Evolutionary conservation across 2,888 invertebrate species (phyloP), one percentile per base, ranked within the genome.

Genomic region (Ophraella communa): DNA sequence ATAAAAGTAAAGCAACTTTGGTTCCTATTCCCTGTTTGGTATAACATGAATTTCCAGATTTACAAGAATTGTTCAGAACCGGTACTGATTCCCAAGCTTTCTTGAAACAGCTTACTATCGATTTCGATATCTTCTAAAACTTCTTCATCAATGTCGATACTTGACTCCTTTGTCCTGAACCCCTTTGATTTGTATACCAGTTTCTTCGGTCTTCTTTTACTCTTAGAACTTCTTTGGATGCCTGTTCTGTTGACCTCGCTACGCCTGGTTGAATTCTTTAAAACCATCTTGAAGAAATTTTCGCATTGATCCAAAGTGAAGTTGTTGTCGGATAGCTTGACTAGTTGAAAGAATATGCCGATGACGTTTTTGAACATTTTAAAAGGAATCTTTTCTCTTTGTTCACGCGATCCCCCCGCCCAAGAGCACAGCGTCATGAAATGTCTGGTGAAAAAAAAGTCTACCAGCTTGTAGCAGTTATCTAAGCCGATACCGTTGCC

Each of bases 351-450:
- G 54, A 70, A 68, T n/a, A 66, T n/a, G 11, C 52, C 62, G 10
- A 66, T 71, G 0, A 62, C 44, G 54, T 70, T 64, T 54, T 67
- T 64, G 30, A 24, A 71, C 20, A 63, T 39, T 39, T 71, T 68
- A 24, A 69, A 71, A 0, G 65, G 62, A 33, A 70, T 53, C 57
- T 71, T 71, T 64, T 60, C 65, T 35, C 63, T 69, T 45, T 57
- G 39, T 18, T 55, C 59, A 47, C 63, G 44, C 23, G 70, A 21
- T 3, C 70, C 67, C 14, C 70, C 71, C 27, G 71, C 62, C 67
- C 70, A 71, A 1, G 69, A 70, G 42, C 70, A 69, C 17, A 65
- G 39, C 1, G 65, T 67, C 59, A 71, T 61, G 11, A 70, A 71
- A 30, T 69, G 60, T 52, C 70, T 49, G 8, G 64, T 42, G 39